Base-by-base conservation (phyloP, 2,797 vertebrate species). In the Karalla daura region DNA sequence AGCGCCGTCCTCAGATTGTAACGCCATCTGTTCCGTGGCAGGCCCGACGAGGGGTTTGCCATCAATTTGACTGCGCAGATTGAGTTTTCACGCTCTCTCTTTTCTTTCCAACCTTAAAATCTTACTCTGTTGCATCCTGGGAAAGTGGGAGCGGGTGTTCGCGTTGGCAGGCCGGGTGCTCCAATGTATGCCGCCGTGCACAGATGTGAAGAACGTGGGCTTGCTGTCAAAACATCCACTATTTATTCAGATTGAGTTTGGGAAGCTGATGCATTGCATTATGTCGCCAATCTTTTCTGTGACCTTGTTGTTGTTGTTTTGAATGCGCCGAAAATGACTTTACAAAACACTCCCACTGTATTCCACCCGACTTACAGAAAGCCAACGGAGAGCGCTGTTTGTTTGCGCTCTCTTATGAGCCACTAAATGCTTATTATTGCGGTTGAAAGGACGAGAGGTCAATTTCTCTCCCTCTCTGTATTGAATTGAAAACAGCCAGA, bases 11-110 rank as follows among this genome's bases (percentile, higher is more conserved):
- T 83, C 80, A 86, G 83, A 85, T 87, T 86, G 85, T 84, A 87
- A 72, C 45, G 60, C 92, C 87, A 90, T 92, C 91, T 92, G 89
- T 83, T 86, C 73, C 61, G 9, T 75, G 76, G 77, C 73, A 74
- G 53, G 73, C 71, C 80, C 37, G 47, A 87, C 49, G 41, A 81
- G 83, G 75, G 77, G 50, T 77, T 80, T 81, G 78, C 63, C 76
- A 80, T 90, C 78, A 85, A 67, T 88, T 89, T 86, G 63, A 79
- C 71, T 75, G 68, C 51, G 81, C 55, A 78, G 72, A 82, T 77
- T 80, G 74, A 80, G 86, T 81, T 89, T 86, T 66, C 65, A 70
- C 58, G 7, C 28, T 56, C 77, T 39, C 46, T 68, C 59, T 59
- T 71, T 53, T 53, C 74, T 70, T 49, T 66, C 25, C 63, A 59